Conservation (phyloP, 1,140 invertebrate species). For the Myzus persicae region DNA sequence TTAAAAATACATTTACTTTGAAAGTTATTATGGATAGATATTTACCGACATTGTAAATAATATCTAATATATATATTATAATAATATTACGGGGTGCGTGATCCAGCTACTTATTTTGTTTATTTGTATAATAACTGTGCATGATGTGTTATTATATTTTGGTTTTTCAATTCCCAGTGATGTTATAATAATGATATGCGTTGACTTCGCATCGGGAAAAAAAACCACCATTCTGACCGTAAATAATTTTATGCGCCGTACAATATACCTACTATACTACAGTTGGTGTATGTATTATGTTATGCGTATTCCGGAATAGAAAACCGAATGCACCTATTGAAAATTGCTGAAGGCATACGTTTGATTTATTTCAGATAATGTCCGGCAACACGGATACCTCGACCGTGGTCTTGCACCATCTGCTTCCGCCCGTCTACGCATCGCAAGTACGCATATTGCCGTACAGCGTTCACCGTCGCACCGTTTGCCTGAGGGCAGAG, state of each 20-base stretch:
- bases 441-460: constrained; percentile 82
- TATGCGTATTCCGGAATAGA: background rate
- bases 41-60: background rate
- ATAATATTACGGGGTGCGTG: background rate
- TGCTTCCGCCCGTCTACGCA: constrained; percentile 82
- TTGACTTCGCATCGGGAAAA: background rate
- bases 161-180: background rate
- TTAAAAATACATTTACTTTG: background rate
- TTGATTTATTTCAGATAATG: constrained; percentile 71
- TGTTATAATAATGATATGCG: background rate
- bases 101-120: constrained; percentile 6
- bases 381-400: constrained; percentile 84
- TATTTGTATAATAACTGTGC: background rate
- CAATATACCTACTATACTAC: background rate
- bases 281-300: background rate
- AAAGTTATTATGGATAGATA: too few relatives aligned
- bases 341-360: background rate
- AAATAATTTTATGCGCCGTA: background rate
- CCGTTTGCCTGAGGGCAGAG: constrained; percentile 88
- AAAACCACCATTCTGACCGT: background rate
- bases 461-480: constrained; percentile 81
- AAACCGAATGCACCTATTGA: constrained; percentile 1
- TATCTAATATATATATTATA: background rate
- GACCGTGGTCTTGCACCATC: constrained; percentile 76
- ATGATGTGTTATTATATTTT: background rate